These are phyloP conservation scores for Helleia helle DNA, from an alignment of 2,888 invertebrate genomes.

Conservation along the genomic window DNA sequence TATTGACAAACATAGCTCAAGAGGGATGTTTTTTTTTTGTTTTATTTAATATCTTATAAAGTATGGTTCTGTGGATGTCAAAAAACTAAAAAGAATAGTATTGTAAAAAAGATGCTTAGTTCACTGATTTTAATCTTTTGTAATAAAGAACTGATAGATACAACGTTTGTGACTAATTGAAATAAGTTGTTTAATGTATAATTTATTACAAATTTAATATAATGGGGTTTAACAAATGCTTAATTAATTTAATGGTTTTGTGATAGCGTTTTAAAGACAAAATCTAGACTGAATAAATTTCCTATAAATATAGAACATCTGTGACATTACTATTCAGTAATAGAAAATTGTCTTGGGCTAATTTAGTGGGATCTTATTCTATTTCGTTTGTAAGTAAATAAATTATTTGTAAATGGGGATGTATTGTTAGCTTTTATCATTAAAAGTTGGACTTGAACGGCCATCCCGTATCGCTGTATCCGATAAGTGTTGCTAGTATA, in stretches of 20 bases:
- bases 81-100: too few relatives aligned
- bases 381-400: constrained; percentile 28
- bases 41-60: too few relatives aligned
- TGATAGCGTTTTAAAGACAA: not conserved
- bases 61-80: too few relatives aligned
- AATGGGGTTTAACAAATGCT: constrained; percentile 4
- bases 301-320: not conserved
- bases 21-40: too few relatives aligned
- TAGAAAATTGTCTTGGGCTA: not conserved
- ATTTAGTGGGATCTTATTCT: not conserved
- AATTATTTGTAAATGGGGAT: constrained; percentile 51
- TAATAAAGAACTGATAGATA: constrained; percentile 9
- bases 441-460: not conserved
- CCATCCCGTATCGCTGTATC: too few relatives aligned
- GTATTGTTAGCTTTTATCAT: constrained; percentile 38
- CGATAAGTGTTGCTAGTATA: too few relatives aligned
- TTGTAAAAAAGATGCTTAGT: not conserved
- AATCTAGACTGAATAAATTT: not conserved
- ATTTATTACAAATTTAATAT: constrained; percentile 9
- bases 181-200: constrained; percentile 4
- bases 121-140: not conserved
- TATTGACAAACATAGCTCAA: constrained; percentile 21
- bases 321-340: not conserved
- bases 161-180: constrained; percentile 5
- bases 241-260: not conserved